Percentiles rank a stretch among this genome's conserved stretches.
These are phyloP conservation scores for Laothoe populi DNA, from an alignment of 2,888 invertebrate species.

Conservation along the genomic window DNA sequence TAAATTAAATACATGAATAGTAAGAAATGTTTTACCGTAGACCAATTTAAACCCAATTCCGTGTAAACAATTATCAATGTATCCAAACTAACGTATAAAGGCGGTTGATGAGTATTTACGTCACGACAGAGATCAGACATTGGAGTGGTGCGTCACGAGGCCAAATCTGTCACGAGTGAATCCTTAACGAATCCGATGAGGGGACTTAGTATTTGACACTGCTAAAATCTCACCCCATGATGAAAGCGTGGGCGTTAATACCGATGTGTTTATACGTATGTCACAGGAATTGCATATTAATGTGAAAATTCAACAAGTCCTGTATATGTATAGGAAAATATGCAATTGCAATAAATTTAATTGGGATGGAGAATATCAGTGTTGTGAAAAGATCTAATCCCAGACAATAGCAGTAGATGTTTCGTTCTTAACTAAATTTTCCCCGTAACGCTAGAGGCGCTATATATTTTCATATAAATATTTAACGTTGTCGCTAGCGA, in stretches of 20 bases:
- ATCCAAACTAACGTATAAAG: slow-evolving; percentile 7
- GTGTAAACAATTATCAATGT: slow-evolving; percentile 5
- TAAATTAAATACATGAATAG: too few species aligned
- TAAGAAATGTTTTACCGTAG: too few species aligned
- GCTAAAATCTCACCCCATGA: slow-evolving; percentile 27
- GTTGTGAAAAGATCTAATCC: too few species aligned
- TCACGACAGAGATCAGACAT: slow-evolving; percentile 11
- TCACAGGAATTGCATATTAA: not conserved
- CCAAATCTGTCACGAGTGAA: slow-evolving; percentile 61
- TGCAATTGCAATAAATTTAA: too few species aligned
- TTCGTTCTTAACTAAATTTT: too few species aligned
- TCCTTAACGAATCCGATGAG: slow-evolving; percentile 52
- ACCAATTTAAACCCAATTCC: not conserved
- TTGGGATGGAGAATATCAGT: too few species aligned
- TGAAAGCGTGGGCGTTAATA: not conserved
- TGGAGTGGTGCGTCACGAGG: slow-evolving; percentile 28
- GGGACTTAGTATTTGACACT: slow-evolving; percentile 53
- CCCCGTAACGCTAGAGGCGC: too few species aligned
- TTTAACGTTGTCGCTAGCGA: too few species aligned
- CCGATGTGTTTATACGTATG: not conserved
- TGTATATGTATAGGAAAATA: too few species aligned
- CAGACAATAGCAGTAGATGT: too few species aligned
- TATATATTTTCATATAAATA: too few species aligned
- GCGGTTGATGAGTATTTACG: slow-evolving; percentile 9
- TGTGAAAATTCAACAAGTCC: too few species aligned